Evolutionary conservation across 2,113 vertebrate genomes (phyloP).

Genomic region (Donacobius atricapilla): DNA sequence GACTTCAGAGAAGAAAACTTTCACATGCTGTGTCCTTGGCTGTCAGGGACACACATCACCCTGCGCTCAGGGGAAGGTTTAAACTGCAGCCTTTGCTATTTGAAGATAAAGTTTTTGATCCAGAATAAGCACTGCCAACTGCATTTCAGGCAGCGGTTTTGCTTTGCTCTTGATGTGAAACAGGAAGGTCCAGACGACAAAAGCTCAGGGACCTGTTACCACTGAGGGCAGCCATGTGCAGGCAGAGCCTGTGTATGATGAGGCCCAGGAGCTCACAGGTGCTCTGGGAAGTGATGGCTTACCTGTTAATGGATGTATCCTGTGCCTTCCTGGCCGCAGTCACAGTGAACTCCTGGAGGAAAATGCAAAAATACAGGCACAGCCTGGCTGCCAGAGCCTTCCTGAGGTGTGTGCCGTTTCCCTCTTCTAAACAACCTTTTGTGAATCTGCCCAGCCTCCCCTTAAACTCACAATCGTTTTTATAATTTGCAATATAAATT

Average conservation of each 20-base stretch:
- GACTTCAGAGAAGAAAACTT: neutral
- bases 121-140: neutral
- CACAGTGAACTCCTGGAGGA: neutral
- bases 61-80: neutral
- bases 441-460: neutral
- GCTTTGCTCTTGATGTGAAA: neutral
- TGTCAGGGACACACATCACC: neutral
- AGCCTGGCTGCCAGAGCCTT: neutral
- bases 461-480: neutral
- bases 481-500: neutral
- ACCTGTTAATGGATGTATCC: neutral
- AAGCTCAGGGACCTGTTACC: fast-evolving
- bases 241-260: neutral
- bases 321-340: neutral
- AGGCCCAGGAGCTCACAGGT: neutral
- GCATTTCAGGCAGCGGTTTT: neutral
- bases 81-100: neutral
- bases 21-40: neutral
- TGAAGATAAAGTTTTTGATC: neutral
- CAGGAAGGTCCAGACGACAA: neutral
- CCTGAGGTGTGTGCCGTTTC: neutral
- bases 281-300: neutral
- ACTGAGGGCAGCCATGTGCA: fast-evolving
- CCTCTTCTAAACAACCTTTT: neutral
- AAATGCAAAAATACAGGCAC: neutral